Evolutionary conservation across 2,113 vertebrate species (phyloP).

Genomic region (Alouatta palliata): DNA sequence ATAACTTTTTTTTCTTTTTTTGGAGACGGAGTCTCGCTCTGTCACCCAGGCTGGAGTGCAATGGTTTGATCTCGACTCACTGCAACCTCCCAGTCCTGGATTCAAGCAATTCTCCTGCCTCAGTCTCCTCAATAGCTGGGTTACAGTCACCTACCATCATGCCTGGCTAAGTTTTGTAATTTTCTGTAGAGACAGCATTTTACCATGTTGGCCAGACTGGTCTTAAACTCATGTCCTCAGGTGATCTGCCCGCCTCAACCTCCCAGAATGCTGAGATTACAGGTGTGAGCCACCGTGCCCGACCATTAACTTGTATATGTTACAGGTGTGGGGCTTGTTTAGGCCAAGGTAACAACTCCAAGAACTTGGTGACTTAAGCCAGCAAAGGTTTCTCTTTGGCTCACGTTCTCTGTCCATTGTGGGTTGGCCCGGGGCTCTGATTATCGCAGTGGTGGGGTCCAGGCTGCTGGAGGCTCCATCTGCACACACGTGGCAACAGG

Average conservation of each 20-base stretch:
- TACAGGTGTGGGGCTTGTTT: background rate
- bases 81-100: rapidly evolving
- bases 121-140: too few species aligned
- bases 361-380: background rate
- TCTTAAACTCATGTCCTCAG: too few species aligned
- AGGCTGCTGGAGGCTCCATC: background rate
- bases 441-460: rapidly evolving
- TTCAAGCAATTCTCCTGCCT: too few species aligned
- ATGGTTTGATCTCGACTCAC: background rate
- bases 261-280: too few species aligned
- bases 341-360: background rate
- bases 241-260: rapidly evolving
- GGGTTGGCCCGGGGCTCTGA: background rate
- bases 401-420: rapidly evolving
- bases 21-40: rapidly evolving
- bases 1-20: background rate
- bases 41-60: background rate
- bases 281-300: too few species aligned
- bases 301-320: background rate
- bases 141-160: rapidly evolving
- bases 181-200: too few species aligned
- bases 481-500: background rate
- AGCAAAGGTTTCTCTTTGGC: background rate
- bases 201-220: too few species aligned
- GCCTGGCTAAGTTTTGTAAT: too few species aligned